Conservation (phyloP, 2,888 invertebrate genomes). For the Tetragnatha montana region DNA sequence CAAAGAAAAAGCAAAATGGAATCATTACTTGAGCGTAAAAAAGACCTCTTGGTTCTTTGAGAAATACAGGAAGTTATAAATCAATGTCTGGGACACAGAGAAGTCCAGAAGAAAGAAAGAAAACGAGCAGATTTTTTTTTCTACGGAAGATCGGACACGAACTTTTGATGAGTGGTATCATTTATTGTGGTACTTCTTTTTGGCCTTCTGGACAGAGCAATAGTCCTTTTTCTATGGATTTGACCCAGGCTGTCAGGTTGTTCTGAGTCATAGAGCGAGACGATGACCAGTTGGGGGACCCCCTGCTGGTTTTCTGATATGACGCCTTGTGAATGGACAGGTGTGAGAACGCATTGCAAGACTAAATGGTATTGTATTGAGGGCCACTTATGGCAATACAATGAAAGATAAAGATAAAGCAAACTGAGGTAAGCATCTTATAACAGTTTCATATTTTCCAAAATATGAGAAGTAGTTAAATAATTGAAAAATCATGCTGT, state of each 20-base stretch:
- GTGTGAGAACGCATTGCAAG: background rate
- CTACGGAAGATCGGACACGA: constrained; percentile 28
- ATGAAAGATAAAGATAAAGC: too few relatives aligned
- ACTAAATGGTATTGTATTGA: too few relatives aligned
- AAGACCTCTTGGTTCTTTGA: constrained; percentile 27
- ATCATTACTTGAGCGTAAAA: background rate
- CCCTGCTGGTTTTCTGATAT: background rate
- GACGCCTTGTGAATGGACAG: background rate
- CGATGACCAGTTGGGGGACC: background rate
- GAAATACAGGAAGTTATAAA: constrained; percentile 51
- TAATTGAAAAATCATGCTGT: too few relatives aligned
- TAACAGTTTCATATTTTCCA: too few relatives aligned
- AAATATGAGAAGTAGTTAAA: too few relatives aligned
- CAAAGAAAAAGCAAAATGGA: constrained; percentile 1
- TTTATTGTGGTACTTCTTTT: background rate
- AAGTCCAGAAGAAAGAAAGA: constrained; percentile 6
- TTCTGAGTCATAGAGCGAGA: background rate
- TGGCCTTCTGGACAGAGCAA: background rate
- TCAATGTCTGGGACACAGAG: constrained; percentile 29
- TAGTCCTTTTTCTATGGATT: background rate
- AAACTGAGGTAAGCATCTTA: too few relatives aligned
- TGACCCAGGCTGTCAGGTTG: background rate
- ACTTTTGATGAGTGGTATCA: background rate
- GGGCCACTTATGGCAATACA: background rate
- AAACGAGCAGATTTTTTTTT: background rate